Conservation (phyloP, 2,113 vertebrate genomes). For the Oxyura jamaicensis region DNA sequence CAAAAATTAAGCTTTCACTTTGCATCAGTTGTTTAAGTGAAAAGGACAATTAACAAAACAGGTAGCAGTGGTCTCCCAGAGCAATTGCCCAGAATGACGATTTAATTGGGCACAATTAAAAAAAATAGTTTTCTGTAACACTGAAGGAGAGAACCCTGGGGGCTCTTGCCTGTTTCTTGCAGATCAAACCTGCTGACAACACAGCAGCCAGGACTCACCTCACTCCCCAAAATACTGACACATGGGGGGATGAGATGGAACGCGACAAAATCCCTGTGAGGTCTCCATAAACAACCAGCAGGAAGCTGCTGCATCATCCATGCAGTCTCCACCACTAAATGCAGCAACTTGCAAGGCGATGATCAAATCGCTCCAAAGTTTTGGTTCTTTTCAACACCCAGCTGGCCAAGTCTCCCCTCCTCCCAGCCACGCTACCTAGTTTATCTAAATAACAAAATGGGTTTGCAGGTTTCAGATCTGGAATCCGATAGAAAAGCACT, state of each 20-base stretch:
- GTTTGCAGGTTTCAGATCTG: background rate
- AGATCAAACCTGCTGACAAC: background rate
- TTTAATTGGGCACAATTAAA: background rate
- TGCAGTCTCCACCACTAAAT: fast-evolving
- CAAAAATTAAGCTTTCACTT: background rate
- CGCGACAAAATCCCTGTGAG: background rate
- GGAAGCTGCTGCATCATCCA: background rate
- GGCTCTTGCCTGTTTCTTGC: background rate
- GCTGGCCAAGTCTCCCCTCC: background rate
- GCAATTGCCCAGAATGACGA: fast-evolving
- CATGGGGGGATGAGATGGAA: background rate
- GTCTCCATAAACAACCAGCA: background rate
- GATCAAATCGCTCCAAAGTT: background rate
- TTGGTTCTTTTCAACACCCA: background rate
- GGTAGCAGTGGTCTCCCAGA: background rate
- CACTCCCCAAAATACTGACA: background rate
- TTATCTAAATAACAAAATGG: background rate
- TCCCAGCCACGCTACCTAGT: background rate
- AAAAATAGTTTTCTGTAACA: no score
- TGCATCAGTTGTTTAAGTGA: background rate
- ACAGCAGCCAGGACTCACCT: fast-evolving
- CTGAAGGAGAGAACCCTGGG: background rate
- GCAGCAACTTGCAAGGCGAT: fast-evolving
- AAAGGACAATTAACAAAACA: background rate
- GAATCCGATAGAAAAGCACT: background rate